Evolutionary conservation across 2,113 vertebrate genomes (phyloP).

Genomic region (Cephalophus harveyi): DNA sequence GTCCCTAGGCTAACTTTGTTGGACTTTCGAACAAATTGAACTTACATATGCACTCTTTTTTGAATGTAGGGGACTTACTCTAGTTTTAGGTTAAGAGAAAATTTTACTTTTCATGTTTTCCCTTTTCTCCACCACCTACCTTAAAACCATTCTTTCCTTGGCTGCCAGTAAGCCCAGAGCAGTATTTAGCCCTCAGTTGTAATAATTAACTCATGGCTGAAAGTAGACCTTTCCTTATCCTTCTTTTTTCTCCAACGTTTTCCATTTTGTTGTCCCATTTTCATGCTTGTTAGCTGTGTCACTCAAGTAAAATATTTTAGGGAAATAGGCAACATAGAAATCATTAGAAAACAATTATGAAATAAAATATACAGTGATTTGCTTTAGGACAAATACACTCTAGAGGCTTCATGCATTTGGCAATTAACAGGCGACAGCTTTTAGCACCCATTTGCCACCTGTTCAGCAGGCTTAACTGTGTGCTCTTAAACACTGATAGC

Average conservation of each 20-base stretch:
- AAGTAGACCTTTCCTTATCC: background rate
- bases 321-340: constrained; percentile 54
- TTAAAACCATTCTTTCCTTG: background rate
- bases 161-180: constrained; percentile 21
- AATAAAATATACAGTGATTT: constrained; percentile 62
- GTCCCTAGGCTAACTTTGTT: background rate
- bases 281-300: constrained; percentile 62
- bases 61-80: background rate
- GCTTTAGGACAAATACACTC: constrained; percentile 62
- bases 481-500: background rate
- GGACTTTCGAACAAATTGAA: background rate
- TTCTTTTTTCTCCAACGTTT: background rate
- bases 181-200: background rate
- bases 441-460: constrained; percentile 70
- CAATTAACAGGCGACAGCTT: constrained; percentile 67
- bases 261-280: constrained; percentile 30
- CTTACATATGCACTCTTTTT: background rate
- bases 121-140: background rate
- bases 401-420: constrained; percentile 53
- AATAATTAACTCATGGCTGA: background rate
- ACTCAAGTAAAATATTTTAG: constrained; percentile 69
- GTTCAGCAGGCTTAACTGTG: constrained; percentile 11
- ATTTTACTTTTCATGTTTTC: background rate
- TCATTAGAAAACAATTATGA: constrained; percentile 70
- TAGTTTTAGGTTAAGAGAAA: background rate